Evolutionary conservation across 2,797 vertebrate species (phyloP), one percentile per base, ranked within the genome.

Genomic region (Mastacembelus armatus): DNA sequence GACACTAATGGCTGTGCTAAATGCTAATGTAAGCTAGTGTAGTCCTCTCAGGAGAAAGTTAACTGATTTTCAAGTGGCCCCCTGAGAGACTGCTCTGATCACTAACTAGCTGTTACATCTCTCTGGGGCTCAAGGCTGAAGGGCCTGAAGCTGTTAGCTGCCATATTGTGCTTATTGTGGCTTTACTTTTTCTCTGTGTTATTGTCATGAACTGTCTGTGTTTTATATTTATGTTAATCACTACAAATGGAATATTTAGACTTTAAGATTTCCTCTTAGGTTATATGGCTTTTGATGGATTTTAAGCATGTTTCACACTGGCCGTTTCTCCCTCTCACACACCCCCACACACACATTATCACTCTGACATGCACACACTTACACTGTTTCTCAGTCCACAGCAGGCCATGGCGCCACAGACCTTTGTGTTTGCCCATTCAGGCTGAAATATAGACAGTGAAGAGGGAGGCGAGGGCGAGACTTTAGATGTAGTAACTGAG

Each of bases 341-440:
- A 26, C 33, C 16, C 61, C 16, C 32, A 33, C 49, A 57, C 30
- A 47, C 33, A 12, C 47, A 27, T 30, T 59, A 33, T 42, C 60
- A 32, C 62, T 38, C 50, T n/a, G n/a, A n/a, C n/a, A n/a, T n/a
- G 44, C 58, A 48, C 48, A 29, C 27, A 50, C 26, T 39, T 19
- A 1, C 10, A 43, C 27, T 81, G 88, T 93, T 91, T 93, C 56
- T 94, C 86, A 92, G 92, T 93, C 93, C 93, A 94, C 95, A 95
- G 93, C 89, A 91, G 94, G 95, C 93, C 92, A 92, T 91, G 92
- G 94, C 94, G 94, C 92, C 94, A 95, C 94, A 92, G 89, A 94
- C 91, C 92, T 96, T 98, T 97, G 94, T 97, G 91, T 96, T 95
- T 96, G 95, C 89, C 94, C 94, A 95, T 91, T 94, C 94, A 96